Conservation (phyloP, 2,797 vertebrate genomes). For the Euthynnus affinis region DNA sequence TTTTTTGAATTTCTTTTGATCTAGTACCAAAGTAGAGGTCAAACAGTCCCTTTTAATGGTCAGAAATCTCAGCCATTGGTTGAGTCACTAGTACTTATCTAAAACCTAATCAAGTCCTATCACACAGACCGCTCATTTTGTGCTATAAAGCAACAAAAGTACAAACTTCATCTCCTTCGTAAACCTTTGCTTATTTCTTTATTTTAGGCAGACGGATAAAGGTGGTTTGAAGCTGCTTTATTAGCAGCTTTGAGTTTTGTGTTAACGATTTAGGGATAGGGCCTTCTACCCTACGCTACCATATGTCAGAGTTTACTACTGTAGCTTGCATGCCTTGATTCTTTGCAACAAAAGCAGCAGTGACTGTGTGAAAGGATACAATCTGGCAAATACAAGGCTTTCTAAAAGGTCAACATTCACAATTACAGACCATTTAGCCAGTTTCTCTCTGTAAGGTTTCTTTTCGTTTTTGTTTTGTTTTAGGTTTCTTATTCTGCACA, state of each 20-base stretch:
- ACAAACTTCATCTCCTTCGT: no score
- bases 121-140: no score
- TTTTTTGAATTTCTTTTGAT: neutral
- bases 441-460: neutral
- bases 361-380: neutral
- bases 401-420: neutral
- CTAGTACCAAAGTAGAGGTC: neutral
- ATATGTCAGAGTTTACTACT: neutral
- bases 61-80: no score
- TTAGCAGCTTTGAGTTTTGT: neutral
- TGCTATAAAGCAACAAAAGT: neutral
- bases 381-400: neutral
- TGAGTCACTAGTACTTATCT: no score
- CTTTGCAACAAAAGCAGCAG: constrained; percentile 6
- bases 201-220: neutral
- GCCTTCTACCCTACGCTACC: neutral
- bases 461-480: no score
- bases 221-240: no score
- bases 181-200: neutral
- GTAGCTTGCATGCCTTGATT: neutral
- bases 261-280: neutral
- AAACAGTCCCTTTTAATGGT: neutral
- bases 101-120: no score
- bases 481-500: neutral
- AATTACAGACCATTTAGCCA: neutral